A percentile compares a stretch with the other conserved stretches of the same genome.
Evolutionary conservation across 2,888 invertebrate species (phyloP).

Genomic region (Metalampra italica): DNA sequence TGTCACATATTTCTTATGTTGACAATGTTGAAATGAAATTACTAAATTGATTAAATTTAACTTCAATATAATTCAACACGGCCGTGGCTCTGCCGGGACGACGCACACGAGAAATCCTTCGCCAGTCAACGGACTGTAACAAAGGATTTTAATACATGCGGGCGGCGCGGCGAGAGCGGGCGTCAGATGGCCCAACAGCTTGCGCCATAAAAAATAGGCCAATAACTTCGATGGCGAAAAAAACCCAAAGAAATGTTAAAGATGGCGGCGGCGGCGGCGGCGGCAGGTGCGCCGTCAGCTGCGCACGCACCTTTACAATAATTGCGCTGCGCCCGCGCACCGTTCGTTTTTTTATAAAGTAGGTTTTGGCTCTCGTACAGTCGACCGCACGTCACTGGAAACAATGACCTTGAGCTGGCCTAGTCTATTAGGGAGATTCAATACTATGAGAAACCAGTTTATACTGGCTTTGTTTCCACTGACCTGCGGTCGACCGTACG

Average conservation of each 20-base stretch:
- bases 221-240: slow-evolving; percentile 74
- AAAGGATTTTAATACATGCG: slow-evolving; percentile 37
- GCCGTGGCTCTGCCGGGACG: too few relatives aligned
- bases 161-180: slow-evolving; percentile 28
- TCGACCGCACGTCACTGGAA: too few relatives aligned
- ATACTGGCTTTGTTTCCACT: too few relatives aligned
- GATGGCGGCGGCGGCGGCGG: slow-evolving; percentile 71
- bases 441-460: too few relatives aligned
- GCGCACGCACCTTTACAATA: slow-evolving; percentile 74
- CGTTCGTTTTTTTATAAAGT: slow-evolving; percentile 58
- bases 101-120: slow-evolving; percentile 23
- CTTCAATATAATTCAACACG: too few relatives aligned
- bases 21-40: too few relatives aligned
- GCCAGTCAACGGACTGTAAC: slow-evolving; percentile 32
- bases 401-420: too few relatives aligned
- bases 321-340: slow-evolving; percentile 51
- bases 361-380: too few relatives aligned
- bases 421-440: too few relatives aligned
- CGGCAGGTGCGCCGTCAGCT: slow-evolving; percentile 74
- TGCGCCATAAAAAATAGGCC: slow-evolving; percentile 78
- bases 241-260: slow-evolving; percentile 71
- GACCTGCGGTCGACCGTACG: too few relatives aligned
- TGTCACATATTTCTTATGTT: too few relatives aligned
- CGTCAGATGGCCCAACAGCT: slow-evolving; percentile 72
- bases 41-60: too few relatives aligned